Percentiles rank a stretch among this genome's conserved stretches.
Conservation (phyloP, 1,140 invertebrate genomes). For the Mizuhopecten yessoensis region DNA sequence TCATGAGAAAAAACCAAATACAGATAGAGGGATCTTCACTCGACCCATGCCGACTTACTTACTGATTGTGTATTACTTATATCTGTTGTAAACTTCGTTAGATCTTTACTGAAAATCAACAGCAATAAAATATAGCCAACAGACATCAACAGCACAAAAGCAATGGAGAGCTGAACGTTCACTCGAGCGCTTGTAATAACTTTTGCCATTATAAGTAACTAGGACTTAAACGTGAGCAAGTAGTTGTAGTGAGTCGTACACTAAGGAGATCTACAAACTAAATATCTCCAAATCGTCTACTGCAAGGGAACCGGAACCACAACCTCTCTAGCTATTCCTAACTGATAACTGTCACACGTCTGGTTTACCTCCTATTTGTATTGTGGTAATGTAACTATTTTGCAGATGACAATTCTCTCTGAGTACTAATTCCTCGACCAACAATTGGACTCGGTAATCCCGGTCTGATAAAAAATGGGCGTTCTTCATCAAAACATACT, state of each 20-base stretch:
- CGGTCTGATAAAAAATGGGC: not conserved
- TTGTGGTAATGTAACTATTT: not conserved
- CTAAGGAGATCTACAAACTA: not conserved
- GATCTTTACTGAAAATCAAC: conserved; percentile 18
- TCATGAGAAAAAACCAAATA: conserved; percentile 22
- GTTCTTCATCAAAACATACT: not conserved
- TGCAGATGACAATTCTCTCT: not conserved
- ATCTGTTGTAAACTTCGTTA: conserved; percentile 23
- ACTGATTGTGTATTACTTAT: conserved; percentile 35
- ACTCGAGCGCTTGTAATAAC: not conserved
- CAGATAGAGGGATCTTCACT: not conserved
- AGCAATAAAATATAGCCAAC: conserved; percentile 1
- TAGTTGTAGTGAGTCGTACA: not conserved
- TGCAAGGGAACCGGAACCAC: not conserved
- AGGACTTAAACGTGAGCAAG: not conserved
- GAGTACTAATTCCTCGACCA: conserved; percentile 12
- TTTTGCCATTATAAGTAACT: not conserved
- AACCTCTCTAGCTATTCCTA: not conserved
- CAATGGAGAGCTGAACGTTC: not conserved
- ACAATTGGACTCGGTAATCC: not conserved
- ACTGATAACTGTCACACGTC: not conserved
- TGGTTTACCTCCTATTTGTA: conserved; percentile 1
- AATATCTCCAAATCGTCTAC: not conserved
- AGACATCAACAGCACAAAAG: not conserved
- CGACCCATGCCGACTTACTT: not conserved